Conservation (phyloP, 2,888 invertebrate species). For the Melieria picta region DNA sequence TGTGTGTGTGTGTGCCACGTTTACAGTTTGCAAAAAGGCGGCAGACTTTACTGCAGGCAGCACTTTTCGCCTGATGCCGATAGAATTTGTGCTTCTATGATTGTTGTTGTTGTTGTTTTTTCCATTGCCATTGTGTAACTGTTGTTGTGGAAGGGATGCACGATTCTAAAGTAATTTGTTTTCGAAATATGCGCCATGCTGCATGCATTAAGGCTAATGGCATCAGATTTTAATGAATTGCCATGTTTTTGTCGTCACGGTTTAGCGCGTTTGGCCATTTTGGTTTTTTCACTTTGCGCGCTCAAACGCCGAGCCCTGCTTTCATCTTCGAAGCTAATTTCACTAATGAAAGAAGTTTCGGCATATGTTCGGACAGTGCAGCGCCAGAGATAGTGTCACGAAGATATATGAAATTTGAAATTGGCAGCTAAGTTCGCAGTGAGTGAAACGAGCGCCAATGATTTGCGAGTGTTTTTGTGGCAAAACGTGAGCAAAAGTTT, state of each 20-base stretch:
- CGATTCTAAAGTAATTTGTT: slow-evolving; percentile 37
- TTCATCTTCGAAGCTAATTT: slow-evolving; percentile 21
- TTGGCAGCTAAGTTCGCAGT: too few species aligned
- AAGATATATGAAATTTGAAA: too few species aligned
- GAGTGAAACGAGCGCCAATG: too few species aligned
- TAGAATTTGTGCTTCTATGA: not conserved
- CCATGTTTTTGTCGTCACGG: not conserved
- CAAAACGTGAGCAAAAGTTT: too few species aligned
- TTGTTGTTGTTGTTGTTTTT: not conserved
- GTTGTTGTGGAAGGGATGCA: slow-evolving; percentile 13
- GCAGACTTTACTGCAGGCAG: too few species aligned
- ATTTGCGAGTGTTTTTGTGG: too few species aligned
- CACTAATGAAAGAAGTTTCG: slow-evolving; percentile 27
- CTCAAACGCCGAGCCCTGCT: not conserved
- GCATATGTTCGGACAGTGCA: slow-evolving; percentile 2
- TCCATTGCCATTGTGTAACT: not conserved
- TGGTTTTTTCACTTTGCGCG: not conserved
- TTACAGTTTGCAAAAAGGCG: too few species aligned
- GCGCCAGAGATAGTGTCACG: not conserved
- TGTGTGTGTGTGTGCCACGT: not conserved
- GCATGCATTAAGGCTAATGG: slow-evolving; percentile 37
- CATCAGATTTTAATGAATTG: slow-evolving; percentile 34
- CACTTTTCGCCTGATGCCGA: too few species aligned
- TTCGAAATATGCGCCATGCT: slow-evolving; percentile 31
- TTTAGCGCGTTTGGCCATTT: not conserved